These are phyloP conservation scores for Popillia japonica DNA, from an alignment of 1,140 invertebrate genomes.

Conservation along the genomic window DNA sequence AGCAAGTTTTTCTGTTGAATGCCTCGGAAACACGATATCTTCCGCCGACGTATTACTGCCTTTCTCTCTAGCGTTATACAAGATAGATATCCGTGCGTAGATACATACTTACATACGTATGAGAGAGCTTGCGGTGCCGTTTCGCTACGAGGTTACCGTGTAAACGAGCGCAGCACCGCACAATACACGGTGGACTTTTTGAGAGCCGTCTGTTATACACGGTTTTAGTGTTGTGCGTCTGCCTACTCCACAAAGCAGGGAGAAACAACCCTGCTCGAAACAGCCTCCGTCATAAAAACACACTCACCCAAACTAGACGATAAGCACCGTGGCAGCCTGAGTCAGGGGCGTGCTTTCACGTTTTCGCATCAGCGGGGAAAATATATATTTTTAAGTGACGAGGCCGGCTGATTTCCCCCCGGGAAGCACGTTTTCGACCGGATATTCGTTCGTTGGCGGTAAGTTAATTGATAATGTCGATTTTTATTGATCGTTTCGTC, in stretches of 20 bases:
- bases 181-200: slow-evolving; percentile 25
- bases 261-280: slow-evolving; percentile 24
- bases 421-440: not conserved
- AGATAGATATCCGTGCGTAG: too few species aligned
- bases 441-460: not conserved
- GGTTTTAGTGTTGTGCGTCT: slow-evolving; percentile 39
- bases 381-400: slow-evolving; percentile 3
- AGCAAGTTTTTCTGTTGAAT: too few species aligned
- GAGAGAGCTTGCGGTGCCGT: not conserved
- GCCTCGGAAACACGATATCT: too few species aligned
- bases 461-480: not conserved
- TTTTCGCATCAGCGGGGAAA: not conserved
- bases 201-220: slow-evolving; percentile 22
- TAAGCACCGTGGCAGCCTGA: not conserved
- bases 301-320: not conserved
- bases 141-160: slow-evolving; percentile 11
- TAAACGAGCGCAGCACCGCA: slow-evolving; percentile 28
- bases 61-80: too few species aligned
- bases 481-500: slow-evolving; percentile 2
- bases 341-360: not conserved
- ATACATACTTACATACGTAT: too few species aligned
- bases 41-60: too few species aligned
- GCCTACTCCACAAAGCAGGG: slow-evolving; percentile 17
- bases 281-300: not conserved
- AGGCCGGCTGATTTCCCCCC: not conserved